Percentiles rank a stretch among this genome's conserved stretches.
These are phyloP conservation scores for Neocloeon triangulifer DNA, from an alignment of 1,140 invertebrate species.

Conservation along the genomic window DNA sequence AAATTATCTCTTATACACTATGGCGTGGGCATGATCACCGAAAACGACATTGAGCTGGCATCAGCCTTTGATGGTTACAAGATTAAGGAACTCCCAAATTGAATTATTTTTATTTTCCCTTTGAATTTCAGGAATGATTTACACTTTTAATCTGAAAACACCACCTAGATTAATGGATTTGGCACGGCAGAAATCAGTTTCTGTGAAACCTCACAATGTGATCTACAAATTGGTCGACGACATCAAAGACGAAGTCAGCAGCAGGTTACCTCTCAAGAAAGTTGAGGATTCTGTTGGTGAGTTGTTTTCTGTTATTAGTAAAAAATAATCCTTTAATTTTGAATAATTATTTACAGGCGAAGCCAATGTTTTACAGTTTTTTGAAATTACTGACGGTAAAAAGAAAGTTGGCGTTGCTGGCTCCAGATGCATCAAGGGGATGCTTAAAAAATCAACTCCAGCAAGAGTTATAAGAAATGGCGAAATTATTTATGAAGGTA, in stretches of 20 bases:
- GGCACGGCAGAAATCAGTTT: conserved; percentile 28
- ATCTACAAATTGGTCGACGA: conserved; percentile 85
- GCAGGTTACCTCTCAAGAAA: conserved; percentile 39
- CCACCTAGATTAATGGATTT: conserved; percentile 21
- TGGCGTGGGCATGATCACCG: conserved; percentile 64
- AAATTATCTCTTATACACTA: conserved; percentile 69
- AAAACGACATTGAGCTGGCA: conserved; percentile 69
- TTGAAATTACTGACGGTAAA: conserved; percentile 56
- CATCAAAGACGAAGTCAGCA: conserved; percentile 54
- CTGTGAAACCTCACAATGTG: conserved; percentile 50
- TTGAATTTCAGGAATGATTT: conserved; percentile 70
- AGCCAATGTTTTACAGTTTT: conserved; percentile 66
- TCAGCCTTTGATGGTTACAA: conserved; percentile 45
- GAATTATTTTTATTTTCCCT: conserved; percentile 13
- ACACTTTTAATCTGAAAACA: conserved; percentile 58
- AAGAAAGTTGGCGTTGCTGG: conserved; percentile 74
- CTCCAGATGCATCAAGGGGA: conserved; percentile 58
- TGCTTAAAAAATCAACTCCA: conserved; percentile 37
- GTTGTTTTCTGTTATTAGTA: conserved; percentile 1
- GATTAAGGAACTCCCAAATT: conserved; percentile 1
- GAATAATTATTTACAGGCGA: conserved; percentile 32
- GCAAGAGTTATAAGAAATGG: conserved; percentile 49
- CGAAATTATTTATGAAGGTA: conserved; percentile 51
- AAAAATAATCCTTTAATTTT: conserved; percentile 6
- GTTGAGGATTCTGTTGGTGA: conserved; percentile 55